Base-by-base conservation (phyloP, 2,797 vertebrate species). In the Crenuchus spilurus region DNA sequence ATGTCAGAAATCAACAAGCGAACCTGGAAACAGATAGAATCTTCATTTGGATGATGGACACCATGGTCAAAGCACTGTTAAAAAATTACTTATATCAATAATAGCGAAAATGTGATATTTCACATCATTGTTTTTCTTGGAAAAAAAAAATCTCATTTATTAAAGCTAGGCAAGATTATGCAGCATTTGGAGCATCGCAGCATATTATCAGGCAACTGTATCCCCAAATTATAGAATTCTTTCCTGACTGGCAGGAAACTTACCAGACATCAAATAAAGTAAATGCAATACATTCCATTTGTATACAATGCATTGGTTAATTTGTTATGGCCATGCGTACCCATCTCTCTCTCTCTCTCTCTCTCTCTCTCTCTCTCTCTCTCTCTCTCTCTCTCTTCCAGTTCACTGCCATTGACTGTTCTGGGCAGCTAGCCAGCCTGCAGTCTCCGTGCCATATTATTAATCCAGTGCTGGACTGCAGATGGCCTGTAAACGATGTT, bases 1-100 rank as follows among this genome's bases (percentile, higher is more conserved):
- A 94, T 92, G 24, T 99, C 95, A 8, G 97, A 97, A 87, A 99
- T 94, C 96, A 99, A 96, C 83, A 99, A 87, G 67, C 96, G 97
- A 54, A 93, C 95, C 97, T 99, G 6, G 6, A 41, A 39, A 26
- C 13, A 60, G 16, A 74, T 1, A 28, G 13, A 28, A 52, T 4
- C 1, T 26, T 30, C 11, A 54, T 14, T 14, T 28, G 13, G 16
- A 54, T 13, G 16, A 13, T 49, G n/a, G 24, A 13, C 14, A 60
- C 28, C 46, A 41, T 39, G 66, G 22, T 54, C 20, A 20, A 13
- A 70, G 39, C 52, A 31, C 70, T 6, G 14, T 2, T 44, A 3
- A 2, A 3, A 2, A 44, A 63, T n/a, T 7, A 26, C 13, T 26
- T 16, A 35, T 8, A 3, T 35, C 3, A 3, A 35, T 35, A 8